These are phyloP conservation scores for Sanderia malayensis DNA, from an alignment of 30 jellyfish, hydroid and myxozoan genomes.

Conservation along the genomic window DNA sequence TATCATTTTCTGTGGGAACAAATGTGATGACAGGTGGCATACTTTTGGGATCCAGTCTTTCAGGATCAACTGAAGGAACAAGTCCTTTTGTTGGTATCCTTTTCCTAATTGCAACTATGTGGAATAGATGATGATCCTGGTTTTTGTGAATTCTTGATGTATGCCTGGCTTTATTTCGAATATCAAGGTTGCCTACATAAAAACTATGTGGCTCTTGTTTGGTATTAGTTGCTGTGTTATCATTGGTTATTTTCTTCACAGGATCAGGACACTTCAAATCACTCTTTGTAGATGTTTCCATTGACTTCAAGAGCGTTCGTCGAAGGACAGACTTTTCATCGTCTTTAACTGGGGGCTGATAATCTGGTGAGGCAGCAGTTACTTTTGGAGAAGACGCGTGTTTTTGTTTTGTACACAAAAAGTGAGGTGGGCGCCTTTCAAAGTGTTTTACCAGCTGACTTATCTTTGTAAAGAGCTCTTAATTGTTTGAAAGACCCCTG, in stretches of 20 bases:
- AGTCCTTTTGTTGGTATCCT: conserved; percentile 13
- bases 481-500: no score
- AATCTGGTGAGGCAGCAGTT: not conserved
- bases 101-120: conserved; percentile 27
- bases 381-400: no score
- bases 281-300: conserved; percentile 9
- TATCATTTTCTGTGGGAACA: conserved; percentile 28
- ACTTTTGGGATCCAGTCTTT: conserved; percentile 11
- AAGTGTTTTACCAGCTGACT: no score
- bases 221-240: conserved; percentile 11
- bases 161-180: conserved; percentile 32
- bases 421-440: no score
- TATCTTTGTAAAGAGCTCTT: no score
- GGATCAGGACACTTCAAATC: conserved; percentile 20
- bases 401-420: no score
- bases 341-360: conserved; percentile 24
- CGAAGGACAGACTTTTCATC: conserved; percentile 22
- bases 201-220: conserved; percentile 25
- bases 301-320: conserved; percentile 26
- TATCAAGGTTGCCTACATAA: conserved; percentile 34
- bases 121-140: conserved; percentile 38
- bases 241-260: conserved; percentile 21
- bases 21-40: conserved; percentile 25
- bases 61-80: conserved; percentile 21
- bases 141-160: conserved; percentile 22